A percentile compares a stretch with the other conserved stretches of the same genome.
Evolutionary conservation across 2,113 vertebrate genomes (phyloP).

Genomic region (Melanostigma gelatinosum): DNA sequence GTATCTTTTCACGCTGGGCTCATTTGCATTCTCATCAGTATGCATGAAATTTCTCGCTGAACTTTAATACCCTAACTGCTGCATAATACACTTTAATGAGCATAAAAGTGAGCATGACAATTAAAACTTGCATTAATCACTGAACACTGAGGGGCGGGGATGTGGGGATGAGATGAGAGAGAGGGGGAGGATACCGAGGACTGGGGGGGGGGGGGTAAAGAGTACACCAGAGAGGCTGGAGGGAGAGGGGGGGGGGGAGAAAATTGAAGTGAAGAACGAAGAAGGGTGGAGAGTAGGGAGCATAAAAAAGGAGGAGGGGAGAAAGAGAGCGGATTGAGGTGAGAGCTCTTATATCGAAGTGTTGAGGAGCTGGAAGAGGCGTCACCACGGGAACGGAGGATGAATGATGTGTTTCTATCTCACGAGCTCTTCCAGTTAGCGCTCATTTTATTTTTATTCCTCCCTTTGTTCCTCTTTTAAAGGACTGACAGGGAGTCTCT

Average conservation of each 20-base stretch:
- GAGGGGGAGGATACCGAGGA: slow-evolving; percentile 37
- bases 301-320: slow-evolving; percentile 13
- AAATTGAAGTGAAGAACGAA: slow-evolving; percentile 42
- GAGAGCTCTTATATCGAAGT: slow-evolving; percentile 35
- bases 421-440: slow-evolving; percentile 13
- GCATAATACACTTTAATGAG: slow-evolving; percentile 88
- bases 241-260: neutral
- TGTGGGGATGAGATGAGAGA: slow-evolving; percentile 29
- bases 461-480: slow-evolving; percentile 29
- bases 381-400: slow-evolving; percentile 43
- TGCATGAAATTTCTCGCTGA: slow-evolving; percentile 90
- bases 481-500: slow-evolving; percentile 11
- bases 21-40: slow-evolving; percentile 91
- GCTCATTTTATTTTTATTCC: slow-evolving; percentile 17
- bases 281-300: slow-evolving; percentile 24
- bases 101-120: slow-evolving; percentile 88
- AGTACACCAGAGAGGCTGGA: slow-evolving; percentile 46
- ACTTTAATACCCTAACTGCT: slow-evolving; percentile 90
- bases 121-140: slow-evolving; percentile 90
- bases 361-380: slow-evolving; percentile 9
- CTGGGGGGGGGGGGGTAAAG: slow-evolving; percentile 46
- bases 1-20: slow-evolving; percentile 83
- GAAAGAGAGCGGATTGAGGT: slow-evolving; percentile 12
- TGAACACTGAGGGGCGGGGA: slow-evolving; percentile 78
- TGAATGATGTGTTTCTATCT: slow-evolving; percentile 46